phyloP scores from a whole-genome alignment of 2,888 invertebrate species.

The Spodoptera littoralis region DNA sequence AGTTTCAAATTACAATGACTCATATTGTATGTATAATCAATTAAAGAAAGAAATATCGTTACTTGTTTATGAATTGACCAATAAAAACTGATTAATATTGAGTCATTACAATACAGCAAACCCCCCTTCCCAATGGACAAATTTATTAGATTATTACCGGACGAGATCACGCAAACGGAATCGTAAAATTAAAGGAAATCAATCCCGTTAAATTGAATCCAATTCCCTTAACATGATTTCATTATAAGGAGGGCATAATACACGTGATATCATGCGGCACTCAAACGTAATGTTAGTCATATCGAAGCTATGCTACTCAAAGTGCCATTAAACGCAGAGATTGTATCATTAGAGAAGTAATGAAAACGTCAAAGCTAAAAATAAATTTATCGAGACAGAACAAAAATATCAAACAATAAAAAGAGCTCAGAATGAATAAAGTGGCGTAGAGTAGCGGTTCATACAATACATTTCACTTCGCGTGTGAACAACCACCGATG shows the following conservation, averaged over 20 bases:
- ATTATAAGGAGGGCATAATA: constrained; percentile 61
- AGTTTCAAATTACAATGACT: constrained; percentile 26
- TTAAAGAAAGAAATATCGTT: constrained; percentile 41
- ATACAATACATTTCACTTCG: constrained; percentile 77
- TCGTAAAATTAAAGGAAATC: constrained; percentile 87
- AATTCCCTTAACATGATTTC: constrained; percentile 77
- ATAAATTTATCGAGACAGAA: constrained; percentile 64
- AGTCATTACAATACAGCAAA: constrained; percentile 66
- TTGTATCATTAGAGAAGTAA: constrained; percentile 59
- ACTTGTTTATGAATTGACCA: constrained; percentile 64
- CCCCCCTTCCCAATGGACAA: constrained; percentile 82
- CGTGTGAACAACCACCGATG: constrained; percentile 78
- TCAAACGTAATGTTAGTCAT: constrained; percentile 27
- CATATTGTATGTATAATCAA: constrained; percentile 40
- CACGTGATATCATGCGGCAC: constrained; percentile 42
- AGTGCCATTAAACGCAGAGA: constrained; percentile 24
- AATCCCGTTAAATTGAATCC: constrained; percentile 83
- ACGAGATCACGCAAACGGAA: constrained; percentile 87
- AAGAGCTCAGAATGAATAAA: constrained; percentile 69
- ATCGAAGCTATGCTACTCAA: constrained; percentile 14
- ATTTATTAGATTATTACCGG: constrained; percentile 86
- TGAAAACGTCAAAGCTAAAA: constrained; percentile 71
- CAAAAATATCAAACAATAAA: constrained; percentile 68
- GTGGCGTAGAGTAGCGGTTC: constrained; percentile 66
- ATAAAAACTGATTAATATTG: constrained; percentile 80